Evolutionary conservation across 2,113 vertebrate species (phyloP), one percentile per base, ranked within the genome.

Genomic region (Pitta sordida): DNA sequence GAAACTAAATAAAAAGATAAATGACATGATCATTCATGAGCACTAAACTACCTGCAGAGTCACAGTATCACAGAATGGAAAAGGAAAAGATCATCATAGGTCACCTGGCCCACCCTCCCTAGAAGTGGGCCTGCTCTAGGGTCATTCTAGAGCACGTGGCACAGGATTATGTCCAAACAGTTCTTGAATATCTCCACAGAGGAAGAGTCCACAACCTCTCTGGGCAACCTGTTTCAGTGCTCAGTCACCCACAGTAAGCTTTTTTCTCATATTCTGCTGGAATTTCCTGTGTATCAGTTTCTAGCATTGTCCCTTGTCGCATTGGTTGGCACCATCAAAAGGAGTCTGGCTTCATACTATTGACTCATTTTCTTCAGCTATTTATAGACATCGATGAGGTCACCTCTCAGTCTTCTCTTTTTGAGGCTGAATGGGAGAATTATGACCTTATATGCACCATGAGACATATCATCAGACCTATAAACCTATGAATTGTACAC

Each of bases 401-500:
- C 2, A 12, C 19, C 10, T 74, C 67, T 74, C 44, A n/a, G 27
- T 9, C 36, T 7, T 59, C 36, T 73, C 43, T 43, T 49, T 32
- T 52, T 0, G 0, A 52, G 37, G 11, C 44, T 7, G 2, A 81
- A 37, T 7, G 58, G 27, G n/a, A 56, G 30, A 27, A 83, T 7
- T 21, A 49, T 58, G 30, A 74, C 22, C n/a, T 62, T 58, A 11
- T 29, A 22, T 86, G 77, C 36, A 15, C 51, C 41, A 18, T 17
- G 8, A 67, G 23, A 68, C 15, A 13, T 53, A 17, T 58, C 56
- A 80, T 23, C 62, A 84, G 51, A 75, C 32, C 44, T 56, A 9
- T 39, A 87, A 51, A 30, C 37, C 37, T 59, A 23, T 48, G 30
- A 78, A 67, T 22, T 83, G 30, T 39, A 23, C 17, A 48, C 22